Conservation (phyloP, 2,888 invertebrate species). For the Drosophila austrosaltans region DNA sequence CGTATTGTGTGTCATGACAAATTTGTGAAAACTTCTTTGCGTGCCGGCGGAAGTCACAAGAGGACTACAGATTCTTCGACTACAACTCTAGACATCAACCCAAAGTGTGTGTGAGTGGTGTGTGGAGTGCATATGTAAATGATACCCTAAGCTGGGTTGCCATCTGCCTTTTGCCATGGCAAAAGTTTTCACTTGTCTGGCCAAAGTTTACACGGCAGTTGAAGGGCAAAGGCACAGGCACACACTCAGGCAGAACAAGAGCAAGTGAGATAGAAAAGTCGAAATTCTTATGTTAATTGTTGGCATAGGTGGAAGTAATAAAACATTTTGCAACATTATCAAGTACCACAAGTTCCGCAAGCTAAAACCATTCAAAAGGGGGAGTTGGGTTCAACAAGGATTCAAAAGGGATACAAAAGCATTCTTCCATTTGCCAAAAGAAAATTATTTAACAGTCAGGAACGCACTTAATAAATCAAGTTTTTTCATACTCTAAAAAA, state of each 20-base stretch:
- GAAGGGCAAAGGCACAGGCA: slow-evolving; percentile 2
- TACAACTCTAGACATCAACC: slow-evolving; percentile 1
- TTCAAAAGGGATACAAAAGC: slow-evolving; percentile 33
- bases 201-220: slow-evolving; percentile 50
- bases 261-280: slow-evolving; percentile 7
- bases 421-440: background rate
- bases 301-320: slow-evolving; percentile 76
- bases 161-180: slow-evolving; percentile 33
- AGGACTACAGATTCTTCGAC: slow-evolving; percentile 24
- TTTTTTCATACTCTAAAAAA: background rate
- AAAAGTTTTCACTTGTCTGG: slow-evolving; percentile 61
- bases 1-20: slow-evolving; percentile 66
- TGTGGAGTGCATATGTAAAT: slow-evolving; percentile 50
- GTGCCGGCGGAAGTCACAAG: slow-evolving; percentile 49
- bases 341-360: slow-evolving; percentile 53
- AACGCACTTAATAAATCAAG: background rate
- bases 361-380: background rate
- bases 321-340: slow-evolving; percentile 73
- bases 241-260: background rate
- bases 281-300: slow-evolving; percentile 74
- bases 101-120: background rate
- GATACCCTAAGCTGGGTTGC: slow-evolving; percentile 41
- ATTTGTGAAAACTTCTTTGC: slow-evolving; percentile 59
- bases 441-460: background rate
- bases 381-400: background rate